Evolutionary conservation across 2,888 invertebrate genomes (phyloP), one percentile per base, ranked within the genome.

Genomic region (Drosophila kanekoi): DNA sequence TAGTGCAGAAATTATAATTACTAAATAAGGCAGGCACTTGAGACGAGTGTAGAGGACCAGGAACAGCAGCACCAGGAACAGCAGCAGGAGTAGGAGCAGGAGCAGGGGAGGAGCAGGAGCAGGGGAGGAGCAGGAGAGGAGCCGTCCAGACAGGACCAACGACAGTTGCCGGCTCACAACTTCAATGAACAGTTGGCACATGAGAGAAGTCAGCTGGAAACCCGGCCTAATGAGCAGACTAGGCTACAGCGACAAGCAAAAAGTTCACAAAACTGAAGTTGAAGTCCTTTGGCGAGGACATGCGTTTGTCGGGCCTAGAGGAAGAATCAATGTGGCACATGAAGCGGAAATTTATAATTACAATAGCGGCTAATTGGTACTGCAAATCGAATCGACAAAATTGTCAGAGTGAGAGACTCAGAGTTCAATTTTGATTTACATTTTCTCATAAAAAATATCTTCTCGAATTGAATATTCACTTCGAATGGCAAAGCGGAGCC

Each of bases 1-100:
- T 48, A 61, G 60, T 59, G 41, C 66, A 79, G 64, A 65, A 79
- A 83, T 87, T 83, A 87, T 83, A 83, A 83, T 87, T 87, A 87
- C 79, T 84, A 84, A 79, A 84, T 84, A 86, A 87, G 72, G 58
- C 84, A 69, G 81, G 66, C 79, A 77, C 87, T 87, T 72, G 74
- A 87, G 87, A 77, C 86, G 61, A 73, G 54, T 52, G 67, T 48
- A 37, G 58, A 60, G 62, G 18, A 66, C n/a, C 9, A 51, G 41
- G 32, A 14, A 13, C 40, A 9, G 44, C 6, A 37, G 58, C n/a
- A n/a, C n/a, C 20, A 5, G 20, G 4, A 52, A 35, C 11, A n/a
- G n/a, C n/a, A n/a, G n/a, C n/a, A n/a, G n/a, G n/a, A n/a, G n/a
- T n/a, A 60, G 64, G 20, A 4, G 20, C 20, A 5, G 20, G 4